Conservation (phyloP, 2,113 vertebrate species). For the Parus major region DNA sequence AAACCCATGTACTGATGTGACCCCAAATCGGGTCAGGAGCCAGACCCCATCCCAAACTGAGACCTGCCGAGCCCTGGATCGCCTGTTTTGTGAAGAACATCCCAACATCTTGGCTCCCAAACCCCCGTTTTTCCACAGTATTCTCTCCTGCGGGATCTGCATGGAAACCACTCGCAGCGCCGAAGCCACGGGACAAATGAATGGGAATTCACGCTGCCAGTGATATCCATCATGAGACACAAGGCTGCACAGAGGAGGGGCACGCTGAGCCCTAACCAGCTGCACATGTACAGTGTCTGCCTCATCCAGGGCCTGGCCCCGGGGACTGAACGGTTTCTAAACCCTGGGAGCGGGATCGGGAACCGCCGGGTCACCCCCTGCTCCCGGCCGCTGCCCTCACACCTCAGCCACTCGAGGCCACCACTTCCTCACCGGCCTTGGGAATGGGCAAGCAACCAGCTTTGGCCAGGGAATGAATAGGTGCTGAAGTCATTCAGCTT, state of each 20-base stretch:
- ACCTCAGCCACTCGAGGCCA: background rate
- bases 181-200: slow-evolving; percentile 21
- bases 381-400: background rate
- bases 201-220: slow-evolving; percentile 34
- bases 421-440: background rate
- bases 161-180: background rate
- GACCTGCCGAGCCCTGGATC: background rate
- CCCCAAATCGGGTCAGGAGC: background rate
- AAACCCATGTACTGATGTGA: accelerated
- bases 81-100: background rate
- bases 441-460: background rate
- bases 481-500: background rate
- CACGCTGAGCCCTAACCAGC: slow-evolving; percentile 38
- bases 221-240: slow-evolving; percentile 14
- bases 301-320: background rate
- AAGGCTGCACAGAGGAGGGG: slow-evolving; percentile 1
- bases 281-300: slow-evolving; percentile 31
- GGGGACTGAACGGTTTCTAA: background rate
- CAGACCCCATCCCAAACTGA: background rate
- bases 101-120: slow-evolving; percentile 11
- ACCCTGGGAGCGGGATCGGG: background rate
- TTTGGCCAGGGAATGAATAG: background rate
- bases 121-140: background rate
- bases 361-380: background rate
- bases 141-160: background rate